phyloP scores from a whole-genome alignment of 1,140 invertebrate genomes.

The Drosophila burlai region DNA sequence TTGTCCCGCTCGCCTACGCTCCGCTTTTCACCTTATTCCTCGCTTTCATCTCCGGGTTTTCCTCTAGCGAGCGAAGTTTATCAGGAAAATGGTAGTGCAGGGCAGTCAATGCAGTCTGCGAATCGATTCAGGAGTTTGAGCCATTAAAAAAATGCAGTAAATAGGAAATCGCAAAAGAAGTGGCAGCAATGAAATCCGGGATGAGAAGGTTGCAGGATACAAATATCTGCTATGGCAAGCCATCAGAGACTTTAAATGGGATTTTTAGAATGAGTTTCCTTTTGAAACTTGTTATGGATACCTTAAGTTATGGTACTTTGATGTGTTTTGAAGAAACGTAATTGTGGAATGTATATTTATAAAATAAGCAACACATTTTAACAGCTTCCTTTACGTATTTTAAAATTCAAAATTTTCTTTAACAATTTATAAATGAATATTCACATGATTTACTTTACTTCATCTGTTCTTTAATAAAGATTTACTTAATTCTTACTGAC shows the following conservation, averaged over 20 bases:
- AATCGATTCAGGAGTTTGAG: conserved; percentile 38
- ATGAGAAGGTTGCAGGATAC: conserved; percentile 14
- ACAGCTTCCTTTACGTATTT: too few species aligned
- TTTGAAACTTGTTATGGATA: background rate
- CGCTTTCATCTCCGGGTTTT: conserved; percentile 24
- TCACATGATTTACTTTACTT: background rate
- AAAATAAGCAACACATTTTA: too few species aligned
- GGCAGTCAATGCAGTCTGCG: conserved; percentile 42
- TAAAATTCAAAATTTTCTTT: too few species aligned
- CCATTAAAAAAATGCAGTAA: conserved; percentile 42
- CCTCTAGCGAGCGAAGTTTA: conserved; percentile 28
- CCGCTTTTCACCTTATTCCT: conserved; percentile 15
- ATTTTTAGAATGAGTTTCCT: conserved; percentile 4
- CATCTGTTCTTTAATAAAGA: background rate
- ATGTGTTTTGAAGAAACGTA: background rate
- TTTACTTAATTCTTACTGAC: background rate
- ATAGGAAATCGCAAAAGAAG: conserved; percentile 31
- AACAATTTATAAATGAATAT: too few species aligned
- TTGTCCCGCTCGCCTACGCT: background rate
- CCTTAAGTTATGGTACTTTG: background rate
- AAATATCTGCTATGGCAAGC: conserved; percentile 25
- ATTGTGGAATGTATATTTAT: background rate
- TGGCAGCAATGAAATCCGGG: conserved; percentile 13
- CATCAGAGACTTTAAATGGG: conserved; percentile 5
- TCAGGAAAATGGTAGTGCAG: conserved; percentile 30